Conservation (phyloP, 2,797 vertebrate species). For the Hephaestus fuliginosus region DNA sequence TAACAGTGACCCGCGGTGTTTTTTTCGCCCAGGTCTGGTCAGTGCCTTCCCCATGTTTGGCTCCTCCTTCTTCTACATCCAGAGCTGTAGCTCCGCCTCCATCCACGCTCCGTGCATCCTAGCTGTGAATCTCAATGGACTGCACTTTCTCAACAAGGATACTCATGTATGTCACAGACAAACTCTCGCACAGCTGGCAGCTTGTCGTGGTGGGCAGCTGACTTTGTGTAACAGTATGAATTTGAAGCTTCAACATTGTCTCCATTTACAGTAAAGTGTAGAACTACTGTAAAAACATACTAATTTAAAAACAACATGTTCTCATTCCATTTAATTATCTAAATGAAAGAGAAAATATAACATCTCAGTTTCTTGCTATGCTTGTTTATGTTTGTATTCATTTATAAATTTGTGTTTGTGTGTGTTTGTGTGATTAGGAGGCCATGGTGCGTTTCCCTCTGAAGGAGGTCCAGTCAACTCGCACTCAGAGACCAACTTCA, state of each 20-base stretch:
- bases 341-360: neutral
- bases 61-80: conserved; percentile 98
- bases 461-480: conserved; percentile 94
- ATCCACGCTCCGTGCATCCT: conserved; percentile 93
- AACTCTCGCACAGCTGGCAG: neutral
- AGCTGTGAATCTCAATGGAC: conserved; percentile 95
- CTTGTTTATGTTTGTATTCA: neutral
- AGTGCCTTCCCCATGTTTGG: conserved; percentile 96
- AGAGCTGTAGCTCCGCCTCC: conserved; percentile 91
- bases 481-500: conserved; percentile 91
- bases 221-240: neutral
- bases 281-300: neutral
- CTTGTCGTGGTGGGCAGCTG: neutral
- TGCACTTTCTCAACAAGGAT: conserved; percentile 95
- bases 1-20: neutral
- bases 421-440: conserved; percentile 84
- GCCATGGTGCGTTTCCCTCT: conserved; percentile 90
- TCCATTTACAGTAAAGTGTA: neutral
- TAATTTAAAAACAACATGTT: neutral
- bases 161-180: conserved; percentile 88
- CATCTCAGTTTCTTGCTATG: neutral
- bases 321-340: neutral
- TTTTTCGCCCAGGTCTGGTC: conserved; percentile 88
- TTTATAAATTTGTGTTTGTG: neutral
- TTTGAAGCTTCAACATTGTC: conserved; percentile 1